Evolutionary conservation across 2,888 invertebrate species (phyloP), one percentile per base, ranked within the genome.

Genomic region (Melanargia galathea): DNA sequence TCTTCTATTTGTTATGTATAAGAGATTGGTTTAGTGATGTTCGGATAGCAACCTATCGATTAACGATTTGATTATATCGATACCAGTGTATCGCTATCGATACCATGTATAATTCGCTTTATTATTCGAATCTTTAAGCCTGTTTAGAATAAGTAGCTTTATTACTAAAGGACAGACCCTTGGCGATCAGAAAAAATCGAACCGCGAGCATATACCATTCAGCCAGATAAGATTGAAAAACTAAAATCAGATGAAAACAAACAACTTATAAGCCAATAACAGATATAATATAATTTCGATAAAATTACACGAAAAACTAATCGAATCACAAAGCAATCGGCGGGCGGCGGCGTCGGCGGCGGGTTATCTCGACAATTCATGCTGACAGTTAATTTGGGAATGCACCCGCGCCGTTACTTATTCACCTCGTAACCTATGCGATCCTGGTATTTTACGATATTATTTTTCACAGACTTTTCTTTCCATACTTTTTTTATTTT

Each of bases 371-470:
- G 82, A 82, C 82, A 83, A 89, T 88, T 82, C 86, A 85, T 84
- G 78, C 76, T 86, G 90, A 90, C 90, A 89, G 89, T 87, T 90
- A 86, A 90, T 90, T 86, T 83, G 85, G 86, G 80, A 86, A 84
- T 89, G 90, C 90, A 87, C 76, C 82, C 78, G 79, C 78, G 71
- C 73, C 71, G 74, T 88, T 84, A 89, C 86, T 90, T 87, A 90
- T 89, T 90, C 90, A 89, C 72, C 84, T 84, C 87, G 79, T 86
- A 86, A 86, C 85, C 84, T 87, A 87, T 86, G 84, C 71, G 67
- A 52, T 62, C 46, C 74, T 81, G 81, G 84, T 90, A 88, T 90
- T 90, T 88, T 51, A 59, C 35, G 59, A 51, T 59, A 40, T 59
- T 51, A 59, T 59, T 59, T 59, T 59, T 51, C 59, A 49, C 49